These are phyloP conservation scores for Eira barbara DNA, from an alignment of 2,113 vertebrate species.

Conservation along the genomic window DNA sequence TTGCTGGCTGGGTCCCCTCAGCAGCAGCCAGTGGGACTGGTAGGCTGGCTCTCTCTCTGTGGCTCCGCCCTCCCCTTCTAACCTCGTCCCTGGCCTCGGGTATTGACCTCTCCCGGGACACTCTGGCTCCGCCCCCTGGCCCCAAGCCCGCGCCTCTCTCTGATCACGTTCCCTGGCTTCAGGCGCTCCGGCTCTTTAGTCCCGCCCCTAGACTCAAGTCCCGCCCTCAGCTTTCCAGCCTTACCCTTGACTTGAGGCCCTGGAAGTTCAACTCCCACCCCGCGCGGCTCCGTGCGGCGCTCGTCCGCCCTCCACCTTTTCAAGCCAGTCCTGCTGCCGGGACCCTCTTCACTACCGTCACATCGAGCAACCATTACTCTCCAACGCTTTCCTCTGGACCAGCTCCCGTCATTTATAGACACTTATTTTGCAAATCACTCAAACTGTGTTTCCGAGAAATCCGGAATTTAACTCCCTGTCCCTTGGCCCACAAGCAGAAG, in stretches of 20 bases:
- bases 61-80: background rate
- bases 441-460: background rate
- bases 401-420: background rate
- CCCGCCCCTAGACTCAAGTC: background rate
- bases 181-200: background rate
- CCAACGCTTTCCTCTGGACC: background rate
- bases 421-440: background rate
- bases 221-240: background rate
- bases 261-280: background rate
- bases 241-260: background rate
- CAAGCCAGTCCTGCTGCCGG: background rate
- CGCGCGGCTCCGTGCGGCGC: rapidly evolving
- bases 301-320: background rate
- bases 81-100: background rate
- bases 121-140: background rate
- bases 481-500: background rate
- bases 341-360: background rate
- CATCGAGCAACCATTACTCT: background rate
- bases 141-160: background rate
- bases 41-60: background rate
- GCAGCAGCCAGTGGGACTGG: rapidly evolving
- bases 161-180: background rate
- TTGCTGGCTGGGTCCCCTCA: background rate
- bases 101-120: too few relatives aligned
- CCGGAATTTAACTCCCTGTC: background rate